A percentile compares a stretch with the other conserved stretches of the same genome.
Conservation (phyloP, 2,888 invertebrate genomes). For the Caenorhabditis uteleia region DNA sequence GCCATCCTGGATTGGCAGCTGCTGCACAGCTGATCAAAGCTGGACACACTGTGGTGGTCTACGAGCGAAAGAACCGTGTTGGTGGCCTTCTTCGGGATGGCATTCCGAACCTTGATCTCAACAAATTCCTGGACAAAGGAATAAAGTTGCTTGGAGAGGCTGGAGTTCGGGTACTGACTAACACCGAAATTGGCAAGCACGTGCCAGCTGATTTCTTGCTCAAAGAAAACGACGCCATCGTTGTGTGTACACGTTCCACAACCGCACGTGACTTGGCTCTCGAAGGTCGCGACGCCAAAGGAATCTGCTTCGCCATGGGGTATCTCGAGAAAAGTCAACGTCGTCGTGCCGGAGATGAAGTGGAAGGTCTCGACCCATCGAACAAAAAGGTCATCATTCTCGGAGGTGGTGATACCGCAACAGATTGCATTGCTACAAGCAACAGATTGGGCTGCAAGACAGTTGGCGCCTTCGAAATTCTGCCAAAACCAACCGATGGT, state of each 20-base stretch:
- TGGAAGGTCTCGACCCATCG: conserved; percentile 80
- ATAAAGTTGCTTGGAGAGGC: conserved; percentile 86
- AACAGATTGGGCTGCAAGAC: conserved; percentile 87
- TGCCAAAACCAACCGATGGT: conserved; percentile 85
- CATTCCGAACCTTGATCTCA: conserved; percentile 98
- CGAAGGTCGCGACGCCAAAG: conserved; percentile 80
- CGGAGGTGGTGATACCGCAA: conserved; percentile 85
- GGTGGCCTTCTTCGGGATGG: conserved; percentile 92
- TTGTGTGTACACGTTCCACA: conserved; percentile 91
- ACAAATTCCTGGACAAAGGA: conserved; percentile 86
- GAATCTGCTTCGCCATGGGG: conserved; percentile 96
- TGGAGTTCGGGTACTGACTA: conserved; percentile 87
- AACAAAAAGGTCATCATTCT: conserved; percentile 93
- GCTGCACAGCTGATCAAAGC: conserved; percentile 96
- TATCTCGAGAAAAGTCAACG: conserved; percentile 96
- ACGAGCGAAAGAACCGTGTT: conserved; percentile 91
- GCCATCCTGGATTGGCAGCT: conserved; percentile 81
- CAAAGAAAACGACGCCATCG: conserved; percentile 82
- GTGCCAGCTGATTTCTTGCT: conserved; percentile 77
- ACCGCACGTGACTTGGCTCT: conserved; percentile 86
- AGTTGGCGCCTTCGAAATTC: conserved; percentile 94
- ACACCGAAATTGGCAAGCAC: conserved; percentile 88
- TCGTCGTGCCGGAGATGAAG: conserved; percentile 76
- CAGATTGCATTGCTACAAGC: conserved; percentile 97
- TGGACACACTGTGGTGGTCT: conserved; percentile 93